Evolutionary conservation across 64 coral and sea anemone species (phyloP).

Genomic region (Trachythela sp.): DNA sequence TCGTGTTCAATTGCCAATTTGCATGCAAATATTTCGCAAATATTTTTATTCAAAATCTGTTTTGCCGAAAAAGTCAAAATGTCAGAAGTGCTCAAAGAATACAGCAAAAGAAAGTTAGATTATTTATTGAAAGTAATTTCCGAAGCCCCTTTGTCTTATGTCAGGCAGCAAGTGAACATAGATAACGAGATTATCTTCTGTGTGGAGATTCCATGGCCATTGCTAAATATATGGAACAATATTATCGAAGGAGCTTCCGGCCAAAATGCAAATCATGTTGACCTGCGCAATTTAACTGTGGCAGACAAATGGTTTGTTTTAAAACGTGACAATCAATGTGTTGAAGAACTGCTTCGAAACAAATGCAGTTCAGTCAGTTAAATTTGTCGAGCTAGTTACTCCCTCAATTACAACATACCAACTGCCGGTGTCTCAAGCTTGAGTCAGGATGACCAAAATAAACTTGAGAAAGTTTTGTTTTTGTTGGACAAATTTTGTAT

Average conservation of each 20-base stretch:
- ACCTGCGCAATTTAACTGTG: constrained; percentile 41
- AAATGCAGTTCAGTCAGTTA: not conserved
- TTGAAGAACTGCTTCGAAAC: constrained; percentile 40
- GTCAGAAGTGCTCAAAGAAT: constrained; percentile 20
- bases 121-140: constrained; percentile 16
- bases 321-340: not conserved
- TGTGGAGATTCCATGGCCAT: not conserved
- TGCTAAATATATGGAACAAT: not conserved
- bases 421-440: too few species aligned
- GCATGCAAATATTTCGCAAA: too few species aligned
- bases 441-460: not conserved
- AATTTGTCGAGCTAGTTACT: not conserved
- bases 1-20: too few species aligned
- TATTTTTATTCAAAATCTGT: too few species aligned
- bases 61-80: constrained; percentile 42
- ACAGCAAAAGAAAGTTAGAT: constrained; percentile 31
- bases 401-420: too few species aligned
- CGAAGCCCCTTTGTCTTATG: constrained; percentile 25
- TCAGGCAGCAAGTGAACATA: not conserved
- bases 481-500: too few species aligned
- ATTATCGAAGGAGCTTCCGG: not conserved
- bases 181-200: not conserved
- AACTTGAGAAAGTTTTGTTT: constrained; percentile 22
- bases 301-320: constrained; percentile 33
- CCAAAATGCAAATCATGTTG: not conserved